Conservation (phyloP, 2,797 vertebrate species). For the Dipus sagitta region DNA sequence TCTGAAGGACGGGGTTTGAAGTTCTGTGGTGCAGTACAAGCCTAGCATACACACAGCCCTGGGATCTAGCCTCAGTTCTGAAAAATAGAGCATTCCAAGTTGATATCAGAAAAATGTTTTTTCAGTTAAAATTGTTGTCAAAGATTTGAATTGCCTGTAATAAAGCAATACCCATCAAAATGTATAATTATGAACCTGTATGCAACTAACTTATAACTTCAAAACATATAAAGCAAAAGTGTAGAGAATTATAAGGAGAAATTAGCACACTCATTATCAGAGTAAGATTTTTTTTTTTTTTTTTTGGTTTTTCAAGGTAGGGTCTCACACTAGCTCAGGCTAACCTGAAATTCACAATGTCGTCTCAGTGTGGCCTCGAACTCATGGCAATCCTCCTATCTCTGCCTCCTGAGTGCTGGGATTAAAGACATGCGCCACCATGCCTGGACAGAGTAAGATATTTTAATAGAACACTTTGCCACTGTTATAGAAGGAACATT, state of each 20-base stretch:
- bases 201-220: background rate
- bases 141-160: background rate
- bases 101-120: no score
- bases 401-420: no score
- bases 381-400: no score
- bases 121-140: background rate
- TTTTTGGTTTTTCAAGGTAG: no score
- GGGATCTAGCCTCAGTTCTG: background rate
- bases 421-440: no score
- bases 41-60: background rate
- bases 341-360: no score
- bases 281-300: background rate
- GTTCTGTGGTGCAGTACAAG: no score
- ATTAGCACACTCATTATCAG: background rate
- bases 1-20: background rate
- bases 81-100: background rate
- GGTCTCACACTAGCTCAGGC: no score
- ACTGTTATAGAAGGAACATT: constrained; percentile 14
- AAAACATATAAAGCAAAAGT: background rate
- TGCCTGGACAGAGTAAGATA: background rate
- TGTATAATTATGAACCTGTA: constrained; percentile 2
- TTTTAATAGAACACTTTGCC: background rate
- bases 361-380: no score
- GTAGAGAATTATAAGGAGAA: constrained; percentile 16
- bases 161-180: background rate